Evolutionary conservation across 1,140 invertebrate genomes (phyloP).

Genomic region (Rhyacophila brunnea): DNA sequence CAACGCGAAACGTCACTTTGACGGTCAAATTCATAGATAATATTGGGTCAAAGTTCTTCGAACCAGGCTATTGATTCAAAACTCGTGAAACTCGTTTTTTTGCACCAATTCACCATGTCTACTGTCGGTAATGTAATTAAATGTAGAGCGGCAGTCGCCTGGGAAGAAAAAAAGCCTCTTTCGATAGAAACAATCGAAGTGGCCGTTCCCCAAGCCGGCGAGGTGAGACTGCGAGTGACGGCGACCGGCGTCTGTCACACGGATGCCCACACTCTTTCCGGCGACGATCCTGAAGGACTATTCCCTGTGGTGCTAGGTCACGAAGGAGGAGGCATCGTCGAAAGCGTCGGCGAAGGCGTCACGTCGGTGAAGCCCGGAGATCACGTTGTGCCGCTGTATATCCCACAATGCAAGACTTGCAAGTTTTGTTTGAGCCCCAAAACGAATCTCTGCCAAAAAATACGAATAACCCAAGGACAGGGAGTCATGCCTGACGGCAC

Average conservation of each 20-base stretch:
- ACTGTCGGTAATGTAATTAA: slow-evolving; percentile 58
- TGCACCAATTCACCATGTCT: background rate
- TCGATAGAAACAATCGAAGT: slow-evolving; percentile 91
- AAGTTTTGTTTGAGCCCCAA: slow-evolving; percentile 95
- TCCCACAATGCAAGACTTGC: slow-evolving; percentile 94
- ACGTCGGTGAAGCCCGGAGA: slow-evolving; percentile 86
- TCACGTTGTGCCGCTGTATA: slow-evolving; percentile 94
- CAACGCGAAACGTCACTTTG: no score
- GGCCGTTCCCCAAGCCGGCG: slow-evolving; percentile 86
- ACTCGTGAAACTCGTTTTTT: no score
- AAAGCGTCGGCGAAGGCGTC: slow-evolving; percentile 93
- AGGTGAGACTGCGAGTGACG: slow-evolving; percentile 79
- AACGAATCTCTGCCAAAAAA: slow-evolving; percentile 96
- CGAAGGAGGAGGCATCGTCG: slow-evolving; percentile 93
- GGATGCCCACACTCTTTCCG: slow-evolving; percentile 91
- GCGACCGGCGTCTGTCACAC: slow-evolving; percentile 96
- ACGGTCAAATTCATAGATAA: no score
- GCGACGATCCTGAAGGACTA: slow-evolving; percentile 89
- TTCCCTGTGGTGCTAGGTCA: slow-evolving; percentile 94
- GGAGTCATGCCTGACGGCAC: slow-evolving; percentile 97
- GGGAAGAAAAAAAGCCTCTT: slow-evolving; percentile 84
- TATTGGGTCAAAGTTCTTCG: no score
- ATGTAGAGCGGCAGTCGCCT: slow-evolving; percentile 90
- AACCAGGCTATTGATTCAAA: no score
- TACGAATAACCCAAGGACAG: slow-evolving; percentile 82